These are phyloP conservation scores for Pyralis farinalis DNA, from an alignment of 2,888 invertebrate genomes.

Conservation along the genomic window DNA sequence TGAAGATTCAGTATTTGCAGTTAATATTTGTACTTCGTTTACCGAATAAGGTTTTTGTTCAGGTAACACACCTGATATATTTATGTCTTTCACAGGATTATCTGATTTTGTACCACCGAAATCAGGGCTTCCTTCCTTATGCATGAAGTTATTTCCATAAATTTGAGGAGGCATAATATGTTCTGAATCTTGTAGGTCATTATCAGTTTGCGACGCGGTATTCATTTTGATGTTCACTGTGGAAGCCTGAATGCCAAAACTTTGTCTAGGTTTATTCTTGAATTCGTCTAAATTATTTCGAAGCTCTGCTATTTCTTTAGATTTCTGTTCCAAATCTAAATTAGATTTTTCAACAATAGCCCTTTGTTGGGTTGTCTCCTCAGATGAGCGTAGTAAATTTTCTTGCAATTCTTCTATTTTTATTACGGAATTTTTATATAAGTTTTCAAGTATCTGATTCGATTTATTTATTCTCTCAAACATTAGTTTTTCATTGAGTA, in stretches of 20 bases:
- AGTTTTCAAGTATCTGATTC: conserved; percentile 38
- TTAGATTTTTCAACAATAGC: conserved; percentile 32
- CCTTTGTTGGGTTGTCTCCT: conserved; percentile 30
- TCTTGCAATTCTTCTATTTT: conserved; percentile 41
- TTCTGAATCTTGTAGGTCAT: no score
- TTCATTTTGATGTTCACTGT: conserved; percentile 13
- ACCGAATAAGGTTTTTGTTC: conserved; percentile 23
- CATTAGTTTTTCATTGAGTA: conserved; percentile 57
- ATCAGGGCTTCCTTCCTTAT: neutral
- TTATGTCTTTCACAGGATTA: conserved; percentile 13
- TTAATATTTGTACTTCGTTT: conserved; percentile 52
- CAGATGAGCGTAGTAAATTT: conserved; percentile 25
- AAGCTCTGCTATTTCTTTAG: conserved; percentile 36
- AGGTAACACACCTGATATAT: conserved; percentile 16
- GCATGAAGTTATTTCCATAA: no score
- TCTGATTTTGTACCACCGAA: conserved; percentile 12
- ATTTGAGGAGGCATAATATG: no score
- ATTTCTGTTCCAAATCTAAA: conserved; percentile 36
- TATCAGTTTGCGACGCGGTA: conserved; percentile 34
- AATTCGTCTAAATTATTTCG: conserved; percentile 35
- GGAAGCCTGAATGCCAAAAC: conserved; percentile 27
- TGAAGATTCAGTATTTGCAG: conserved; percentile 41
- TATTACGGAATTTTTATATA: conserved; percentile 41
- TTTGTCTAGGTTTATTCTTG: conserved; percentile 30
- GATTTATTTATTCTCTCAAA: conserved; percentile 51